These are phyloP conservation scores for Clarias fuscus DNA, from an alignment of 2,797 vertebrate species.

Conservation along the genomic window DNA sequence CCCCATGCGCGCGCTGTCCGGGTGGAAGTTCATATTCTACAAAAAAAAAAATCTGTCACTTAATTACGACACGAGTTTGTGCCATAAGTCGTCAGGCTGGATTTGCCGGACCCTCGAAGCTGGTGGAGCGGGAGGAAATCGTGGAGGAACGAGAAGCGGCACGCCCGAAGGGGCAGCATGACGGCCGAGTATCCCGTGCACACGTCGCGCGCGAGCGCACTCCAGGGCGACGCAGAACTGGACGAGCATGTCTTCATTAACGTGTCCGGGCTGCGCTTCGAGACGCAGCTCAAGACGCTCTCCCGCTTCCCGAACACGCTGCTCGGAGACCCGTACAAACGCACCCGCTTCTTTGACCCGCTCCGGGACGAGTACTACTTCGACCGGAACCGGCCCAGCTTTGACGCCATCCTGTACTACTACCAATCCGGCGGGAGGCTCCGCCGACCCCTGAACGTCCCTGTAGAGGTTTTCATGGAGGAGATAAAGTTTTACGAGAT, in stretches of 20 bases:
- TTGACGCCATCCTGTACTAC: slow-evolving; percentile 92
- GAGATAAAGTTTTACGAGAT: slow-evolving; percentile 93
- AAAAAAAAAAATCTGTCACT: background rate
- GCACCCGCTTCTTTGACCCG: slow-evolving; percentile 90
- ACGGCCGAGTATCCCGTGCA: slow-evolving; percentile 72
- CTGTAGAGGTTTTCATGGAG: slow-evolving; percentile 90
- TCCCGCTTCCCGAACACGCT: slow-evolving; percentile 88
- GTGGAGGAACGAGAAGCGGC: slow-evolving; percentile 63
- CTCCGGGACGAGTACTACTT: slow-evolving; percentile 92
- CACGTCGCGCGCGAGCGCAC: slow-evolving; percentile 64
- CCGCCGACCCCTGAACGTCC: slow-evolving; percentile 86
- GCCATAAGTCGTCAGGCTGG: slow-evolving; percentile 36
- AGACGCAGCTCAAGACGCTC: slow-evolving; percentile 90
- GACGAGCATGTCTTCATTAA: slow-evolving; percentile 88
- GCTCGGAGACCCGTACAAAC: slow-evolving; percentile 86
- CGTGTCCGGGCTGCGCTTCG: slow-evolving; percentile 90
- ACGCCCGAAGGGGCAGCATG: slow-evolving; percentile 72
- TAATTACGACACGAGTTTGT: background rate
- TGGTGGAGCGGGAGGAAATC: slow-evolving; percentile 62
- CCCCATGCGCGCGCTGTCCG: slow-evolving; percentile 23
- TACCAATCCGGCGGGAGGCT: slow-evolving; percentile 92
- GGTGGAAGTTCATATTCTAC: no score
- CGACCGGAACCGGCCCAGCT: slow-evolving; percentile 90
- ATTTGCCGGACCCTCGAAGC: slow-evolving; percentile 45
- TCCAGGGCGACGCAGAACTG: slow-evolving; percentile 70